Conservation (phyloP, 2,888 invertebrate species). For the Cephus sareptanus region DNA sequence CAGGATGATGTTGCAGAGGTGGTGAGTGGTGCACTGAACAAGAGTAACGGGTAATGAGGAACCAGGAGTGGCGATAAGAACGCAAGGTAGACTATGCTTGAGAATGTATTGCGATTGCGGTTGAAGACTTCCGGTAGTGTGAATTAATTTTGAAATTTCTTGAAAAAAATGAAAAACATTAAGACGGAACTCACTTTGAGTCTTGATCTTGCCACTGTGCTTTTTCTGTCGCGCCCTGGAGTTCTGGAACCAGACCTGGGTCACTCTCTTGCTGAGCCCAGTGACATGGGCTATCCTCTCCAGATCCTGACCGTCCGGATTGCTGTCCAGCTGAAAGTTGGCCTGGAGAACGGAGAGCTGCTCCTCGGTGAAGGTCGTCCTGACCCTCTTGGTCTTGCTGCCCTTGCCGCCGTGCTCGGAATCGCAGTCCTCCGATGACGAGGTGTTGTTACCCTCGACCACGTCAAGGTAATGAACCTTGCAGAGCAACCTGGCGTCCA, state of each 20-base stretch:
- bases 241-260: conserved; percentile 96
- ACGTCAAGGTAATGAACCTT: conserved; percentile 96
- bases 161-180: background rate
- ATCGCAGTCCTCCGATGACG: conserved; percentile 89
- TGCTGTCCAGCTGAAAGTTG: conserved; percentile 96
- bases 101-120: background rate
- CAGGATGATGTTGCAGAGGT: conserved; percentile 53
- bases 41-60: conserved; percentile 7
- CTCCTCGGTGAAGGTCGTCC: conserved; percentile 97
- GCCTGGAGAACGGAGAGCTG: conserved; percentile 94
- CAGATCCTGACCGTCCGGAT: conserved; percentile 96
- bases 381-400: conserved; percentile 95
- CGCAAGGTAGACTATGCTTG: background rate
- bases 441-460: conserved; percentile 89
- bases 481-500: conserved; percentile 94
- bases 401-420: conserved; percentile 87
- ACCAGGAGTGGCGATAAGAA: background rate
- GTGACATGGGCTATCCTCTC: conserved; percentile 96
- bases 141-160: background rate
- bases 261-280: conserved; percentile 92
- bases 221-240: conserved; percentile 95
- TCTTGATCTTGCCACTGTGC: conserved; percentile 88
- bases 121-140: background rate
- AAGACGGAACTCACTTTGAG: conserved; percentile 59
- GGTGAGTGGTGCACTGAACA: conserved; percentile 56